phyloP scores from a whole-genome alignment of 2,113 vertebrate genomes.

The Hippolais icterina region DNA sequence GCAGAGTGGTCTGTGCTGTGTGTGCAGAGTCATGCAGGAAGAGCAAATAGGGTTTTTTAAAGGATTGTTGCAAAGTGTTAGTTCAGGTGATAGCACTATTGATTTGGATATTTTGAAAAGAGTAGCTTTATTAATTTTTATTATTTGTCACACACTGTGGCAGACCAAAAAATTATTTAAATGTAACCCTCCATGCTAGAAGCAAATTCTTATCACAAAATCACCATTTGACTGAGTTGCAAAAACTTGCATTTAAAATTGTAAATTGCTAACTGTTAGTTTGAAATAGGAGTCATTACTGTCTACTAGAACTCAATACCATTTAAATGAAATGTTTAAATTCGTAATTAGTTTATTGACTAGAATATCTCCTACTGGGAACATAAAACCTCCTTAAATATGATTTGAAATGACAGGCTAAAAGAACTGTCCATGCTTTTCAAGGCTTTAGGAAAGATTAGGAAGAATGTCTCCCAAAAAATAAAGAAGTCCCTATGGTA shows the following conservation, averaged over 20 bases:
- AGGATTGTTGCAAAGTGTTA: not conserved
- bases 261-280: conserved; percentile 14
- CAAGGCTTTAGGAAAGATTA: conserved; percentile 22
- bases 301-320: not conserved
- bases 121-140: not conserved
- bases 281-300: conserved; percentile 34
- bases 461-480: not conserved
- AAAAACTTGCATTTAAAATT: conserved; percentile 32
- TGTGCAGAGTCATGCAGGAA: accelerated
- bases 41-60: not conserved
- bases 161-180: not conserved
- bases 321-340: conserved; percentile 61
- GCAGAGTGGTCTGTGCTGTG: not conserved
- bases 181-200: not conserved
- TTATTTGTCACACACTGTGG: not conserved
- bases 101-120: not conserved
- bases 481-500: not conserved
- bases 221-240: not conserved
- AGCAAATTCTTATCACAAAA: not conserved
- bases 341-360: conserved; percentile 42
- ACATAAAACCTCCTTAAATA: conserved; percentile 31
- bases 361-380: conserved; percentile 25
- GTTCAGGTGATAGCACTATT: not conserved
- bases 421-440: conserved; percentile 26
- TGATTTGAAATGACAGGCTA: conserved; percentile 13